Percentiles rank a stretch among this genome's conserved stretches.
phyloP scores from a whole-genome alignment of 2,113 vertebrate species.

The Leucopsar rothschildi region DNA sequence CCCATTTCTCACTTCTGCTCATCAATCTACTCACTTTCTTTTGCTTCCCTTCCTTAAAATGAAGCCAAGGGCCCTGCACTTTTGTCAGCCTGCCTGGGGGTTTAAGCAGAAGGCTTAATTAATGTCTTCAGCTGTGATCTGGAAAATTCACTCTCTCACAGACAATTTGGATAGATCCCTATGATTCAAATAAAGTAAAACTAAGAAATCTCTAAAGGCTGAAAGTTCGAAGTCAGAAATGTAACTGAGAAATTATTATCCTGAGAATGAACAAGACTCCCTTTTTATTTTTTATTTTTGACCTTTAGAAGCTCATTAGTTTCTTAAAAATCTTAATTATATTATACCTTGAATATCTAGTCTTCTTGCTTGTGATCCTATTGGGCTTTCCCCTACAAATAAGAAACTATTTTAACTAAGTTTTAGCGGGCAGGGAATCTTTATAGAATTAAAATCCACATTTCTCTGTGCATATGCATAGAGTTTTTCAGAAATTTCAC shows the following conservation, averaged over 20 bases:
- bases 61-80: neutral
- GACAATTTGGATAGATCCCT: neutral
- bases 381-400: neutral
- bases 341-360: neutral
- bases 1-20: neutral
- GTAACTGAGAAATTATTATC: neutral
- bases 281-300: neutral
- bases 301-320: neutral
- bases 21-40: neutral
- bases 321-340: neutral
- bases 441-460: neutral
- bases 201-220: neutral
- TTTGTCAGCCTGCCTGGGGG: neutral
- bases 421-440: neutral
- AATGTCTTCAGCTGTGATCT: neutral
- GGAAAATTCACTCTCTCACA: neutral
- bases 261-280: neutral
- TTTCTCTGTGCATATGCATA: rapidly evolving
- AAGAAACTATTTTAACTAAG: neutral
- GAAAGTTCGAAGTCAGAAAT: neutral
- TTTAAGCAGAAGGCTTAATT: neutral
- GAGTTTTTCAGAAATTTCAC: neutral
- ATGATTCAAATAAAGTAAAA: neutral
- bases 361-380: neutral
- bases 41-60: neutral